Percentiles rank a stretch among this genome's conserved stretches.
phyloP scores from a whole-genome alignment of 2,797 vertebrate species.

The Triplophysa yarkandensis region DNA sequence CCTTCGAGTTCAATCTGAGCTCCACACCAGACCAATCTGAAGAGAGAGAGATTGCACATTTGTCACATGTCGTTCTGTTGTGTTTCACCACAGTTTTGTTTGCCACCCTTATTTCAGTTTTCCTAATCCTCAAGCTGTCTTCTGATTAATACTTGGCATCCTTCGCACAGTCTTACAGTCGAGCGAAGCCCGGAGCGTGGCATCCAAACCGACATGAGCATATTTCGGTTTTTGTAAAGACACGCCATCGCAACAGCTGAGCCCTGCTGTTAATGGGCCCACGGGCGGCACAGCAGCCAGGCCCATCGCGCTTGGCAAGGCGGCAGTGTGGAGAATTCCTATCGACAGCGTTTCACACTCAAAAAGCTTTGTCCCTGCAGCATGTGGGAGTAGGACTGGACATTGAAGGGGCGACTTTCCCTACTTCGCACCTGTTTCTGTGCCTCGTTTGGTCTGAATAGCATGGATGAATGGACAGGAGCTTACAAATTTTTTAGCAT shows the following conservation, averaged over 20 bases:
- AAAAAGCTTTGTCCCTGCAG: conserved; percentile 51
- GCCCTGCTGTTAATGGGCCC: conserved; percentile 38
- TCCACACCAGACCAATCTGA: conserved; percentile 95
- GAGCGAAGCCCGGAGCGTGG: conserved; percentile 31
- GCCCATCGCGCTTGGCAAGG: conserved; percentile 51
- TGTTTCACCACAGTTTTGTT: conserved; percentile 5
- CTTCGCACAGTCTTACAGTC: conserved; percentile 26
- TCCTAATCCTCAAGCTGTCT: conserved; percentile 45
- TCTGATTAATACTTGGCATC: conserved; percentile 44
- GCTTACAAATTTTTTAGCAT: conserved; percentile 36
- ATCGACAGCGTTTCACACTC: conserved; percentile 43
- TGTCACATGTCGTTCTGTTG: conserved; percentile 16
- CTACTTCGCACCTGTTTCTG: conserved; percentile 70
- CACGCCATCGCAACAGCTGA: conserved; percentile 34
- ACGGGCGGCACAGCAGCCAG: conserved; percentile 43
- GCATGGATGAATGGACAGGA: conserved; percentile 38
- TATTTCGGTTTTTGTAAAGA: conserved; percentile 24
- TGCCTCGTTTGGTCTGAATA: conserved; percentile 36
- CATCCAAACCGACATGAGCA: conserved; percentile 36
- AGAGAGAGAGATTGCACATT: conserved; percentile 11
- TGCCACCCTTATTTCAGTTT: conserved; percentile 38
- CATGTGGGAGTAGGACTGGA: conserved; percentile 71
- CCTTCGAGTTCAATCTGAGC: conserved; percentile 90
- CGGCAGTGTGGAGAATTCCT: conserved; percentile 24
- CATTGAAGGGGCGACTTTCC: conserved; percentile 60